phyloP scores from a whole-genome alignment of 2,797 vertebrate species.

The Hipposideros larvatus region DNA sequence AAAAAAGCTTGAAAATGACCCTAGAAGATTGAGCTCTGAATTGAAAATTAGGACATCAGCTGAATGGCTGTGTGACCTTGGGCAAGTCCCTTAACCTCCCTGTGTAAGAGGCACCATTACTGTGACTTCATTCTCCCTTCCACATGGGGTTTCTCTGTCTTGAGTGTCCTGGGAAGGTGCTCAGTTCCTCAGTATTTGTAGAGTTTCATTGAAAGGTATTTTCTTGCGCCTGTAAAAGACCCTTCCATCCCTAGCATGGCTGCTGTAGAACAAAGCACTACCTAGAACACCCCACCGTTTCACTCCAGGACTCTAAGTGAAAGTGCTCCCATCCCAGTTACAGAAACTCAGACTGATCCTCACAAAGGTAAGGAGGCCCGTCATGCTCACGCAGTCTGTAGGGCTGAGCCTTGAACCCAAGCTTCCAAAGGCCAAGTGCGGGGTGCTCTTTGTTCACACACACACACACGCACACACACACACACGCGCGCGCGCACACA shows the following conservation, averaged over 20 bases:
- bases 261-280: neutral
- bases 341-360: neutral
- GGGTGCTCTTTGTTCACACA: neutral
- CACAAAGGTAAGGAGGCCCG: neutral
- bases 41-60: neutral
- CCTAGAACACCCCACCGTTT: accelerated
- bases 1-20: neutral
- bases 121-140: neutral
- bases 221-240: neutral
- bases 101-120: neutral
- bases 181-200: neutral
- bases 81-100: neutral
- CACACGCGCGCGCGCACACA: neutral
- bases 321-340: neutral
- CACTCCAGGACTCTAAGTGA: neutral
- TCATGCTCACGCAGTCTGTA: neutral
- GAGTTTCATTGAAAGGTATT: neutral
- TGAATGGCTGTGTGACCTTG: neutral
- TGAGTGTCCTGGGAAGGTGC: neutral
- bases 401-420: neutral
- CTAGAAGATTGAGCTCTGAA: neutral
- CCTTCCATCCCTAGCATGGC: neutral
- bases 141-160: accelerated
- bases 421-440: neutral
- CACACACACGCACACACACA: neutral